phyloP scores from a whole-genome alignment of 2,888 invertebrate genomes.

The Biston stratarius region DNA sequence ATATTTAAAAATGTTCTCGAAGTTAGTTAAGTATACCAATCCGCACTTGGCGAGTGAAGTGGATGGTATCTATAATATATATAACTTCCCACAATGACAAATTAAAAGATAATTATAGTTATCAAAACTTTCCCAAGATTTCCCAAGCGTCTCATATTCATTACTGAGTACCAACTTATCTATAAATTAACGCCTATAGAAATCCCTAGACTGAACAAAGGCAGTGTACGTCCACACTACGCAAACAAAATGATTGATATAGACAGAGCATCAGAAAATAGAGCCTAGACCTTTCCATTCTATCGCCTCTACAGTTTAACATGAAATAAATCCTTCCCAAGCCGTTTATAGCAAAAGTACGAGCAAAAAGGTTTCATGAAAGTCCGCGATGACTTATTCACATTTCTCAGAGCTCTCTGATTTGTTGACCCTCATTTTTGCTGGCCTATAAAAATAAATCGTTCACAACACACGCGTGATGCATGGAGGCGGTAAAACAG shows the following conservation, averaged over 20 bases:
- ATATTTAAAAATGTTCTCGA: too few relatives aligned
- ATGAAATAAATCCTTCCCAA: conserved; percentile 23
- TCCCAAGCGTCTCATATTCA: background rate
- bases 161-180: background rate
- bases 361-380: conserved; percentile 38
- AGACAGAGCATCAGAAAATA: conserved; percentile 27
- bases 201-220: conserved; percentile 14
- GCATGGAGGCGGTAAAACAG: conserved; percentile 40
- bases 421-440: conserved; percentile 47
- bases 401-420: conserved; percentile 40
- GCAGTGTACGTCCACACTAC: conserved; percentile 4
- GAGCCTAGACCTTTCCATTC: conserved; percentile 12
- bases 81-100: too few relatives aligned
- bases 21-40: too few relatives aligned
- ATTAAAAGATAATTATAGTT: background rate
- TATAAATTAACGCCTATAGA: conserved; percentile 6
- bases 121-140: background rate
- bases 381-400: conserved; percentile 45
- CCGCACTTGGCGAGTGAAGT: too few relatives aligned
- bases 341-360: conserved; percentile 24
- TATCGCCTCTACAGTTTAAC: conserved; percentile 17
- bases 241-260: conserved; percentile 29
- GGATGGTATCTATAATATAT: too few relatives aligned
- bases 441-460: conserved; percentile 44
- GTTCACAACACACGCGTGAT: conserved; percentile 43